Conservation (phyloP, 2,797 vertebrate genomes). For the Danio tinwini region DNA sequence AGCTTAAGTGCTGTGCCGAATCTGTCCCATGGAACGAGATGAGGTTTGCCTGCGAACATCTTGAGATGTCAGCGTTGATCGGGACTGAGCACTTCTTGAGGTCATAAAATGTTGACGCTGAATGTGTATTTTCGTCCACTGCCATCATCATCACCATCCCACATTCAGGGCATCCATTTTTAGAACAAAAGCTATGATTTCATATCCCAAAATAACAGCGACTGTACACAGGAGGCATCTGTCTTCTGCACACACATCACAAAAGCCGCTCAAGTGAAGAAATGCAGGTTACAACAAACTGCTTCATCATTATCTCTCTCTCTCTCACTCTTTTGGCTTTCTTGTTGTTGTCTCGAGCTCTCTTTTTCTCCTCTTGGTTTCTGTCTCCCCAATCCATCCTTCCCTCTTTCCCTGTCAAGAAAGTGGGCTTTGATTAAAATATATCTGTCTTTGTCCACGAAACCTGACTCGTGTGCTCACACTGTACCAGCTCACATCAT, state of each 20-base stretch:
- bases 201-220: conserved; percentile 75
- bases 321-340: not conserved
- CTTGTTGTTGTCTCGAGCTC: conserved; percentile 9
- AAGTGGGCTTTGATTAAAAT: conserved; percentile 55
- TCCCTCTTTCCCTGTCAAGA: conserved; percentile 44
- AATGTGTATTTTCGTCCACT: conserved; percentile 71
- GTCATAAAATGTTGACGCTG: conserved; percentile 44
- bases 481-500: conserved; percentile 37
- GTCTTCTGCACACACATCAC: conserved; percentile 53
- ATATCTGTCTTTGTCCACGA: conserved; percentile 29
- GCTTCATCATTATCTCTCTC: conserved; percentile 55
- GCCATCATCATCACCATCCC: conserved; percentile 75
- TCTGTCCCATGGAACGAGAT: conserved; percentile 9
- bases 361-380: conserved; percentile 27
- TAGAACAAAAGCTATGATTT: conserved; percentile 78
- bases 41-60: conserved; percentile 35
- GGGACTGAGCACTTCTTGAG: conserved; percentile 38
- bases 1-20: conserved; percentile 24
- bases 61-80: conserved; percentile 30
- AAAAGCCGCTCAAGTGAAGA: conserved; percentile 52
- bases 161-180: conserved; percentile 77
- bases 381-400: not conserved
- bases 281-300: conserved; percentile 55
- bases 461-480: conserved; percentile 24
- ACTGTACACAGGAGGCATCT: conserved; percentile 57